phyloP scores from a whole-genome alignment of 2,113 vertebrate species.

The Peromyscus polionotus region DNA sequence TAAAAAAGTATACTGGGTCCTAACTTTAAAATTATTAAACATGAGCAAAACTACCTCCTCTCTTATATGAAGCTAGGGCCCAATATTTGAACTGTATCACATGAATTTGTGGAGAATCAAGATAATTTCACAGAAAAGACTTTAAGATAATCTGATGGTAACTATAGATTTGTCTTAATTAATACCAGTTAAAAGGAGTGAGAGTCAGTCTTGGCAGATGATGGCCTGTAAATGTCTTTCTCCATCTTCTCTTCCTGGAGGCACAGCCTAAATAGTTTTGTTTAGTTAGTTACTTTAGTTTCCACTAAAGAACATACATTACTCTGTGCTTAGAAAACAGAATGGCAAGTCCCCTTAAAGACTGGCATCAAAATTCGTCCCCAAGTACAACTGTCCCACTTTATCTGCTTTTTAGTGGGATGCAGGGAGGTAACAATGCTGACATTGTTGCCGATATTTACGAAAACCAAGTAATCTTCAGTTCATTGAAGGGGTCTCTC shows the following conservation, averaged over 20 bases:
- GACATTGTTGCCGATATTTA: background rate
- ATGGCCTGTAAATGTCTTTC: background rate
- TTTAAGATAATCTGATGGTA: background rate
- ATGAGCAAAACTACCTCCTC: background rate
- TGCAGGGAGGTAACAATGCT: background rate
- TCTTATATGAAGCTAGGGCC: background rate
- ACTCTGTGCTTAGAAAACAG: conserved; percentile 2
- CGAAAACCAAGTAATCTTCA: background rate
- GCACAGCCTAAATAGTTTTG: background rate
- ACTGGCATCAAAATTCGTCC: background rate
- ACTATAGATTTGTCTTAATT: background rate
- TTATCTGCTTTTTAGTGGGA: background rate
- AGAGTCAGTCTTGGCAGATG: background rate
- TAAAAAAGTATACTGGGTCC: background rate
- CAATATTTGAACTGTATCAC: background rate
- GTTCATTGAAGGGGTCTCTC: background rate
- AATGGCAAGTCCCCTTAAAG: background rate
- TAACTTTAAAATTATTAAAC: conserved; percentile 22
- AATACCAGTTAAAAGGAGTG: background rate
- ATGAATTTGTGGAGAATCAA: background rate
- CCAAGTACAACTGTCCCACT: background rate
- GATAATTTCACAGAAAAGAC: conserved; percentile 16
- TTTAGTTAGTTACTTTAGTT: background rate
- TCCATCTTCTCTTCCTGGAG: background rate
- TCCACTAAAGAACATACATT: background rate